phyloP scores from a whole-genome alignment of 2,113 vertebrate species.

The Vicugna pacos region DNA sequence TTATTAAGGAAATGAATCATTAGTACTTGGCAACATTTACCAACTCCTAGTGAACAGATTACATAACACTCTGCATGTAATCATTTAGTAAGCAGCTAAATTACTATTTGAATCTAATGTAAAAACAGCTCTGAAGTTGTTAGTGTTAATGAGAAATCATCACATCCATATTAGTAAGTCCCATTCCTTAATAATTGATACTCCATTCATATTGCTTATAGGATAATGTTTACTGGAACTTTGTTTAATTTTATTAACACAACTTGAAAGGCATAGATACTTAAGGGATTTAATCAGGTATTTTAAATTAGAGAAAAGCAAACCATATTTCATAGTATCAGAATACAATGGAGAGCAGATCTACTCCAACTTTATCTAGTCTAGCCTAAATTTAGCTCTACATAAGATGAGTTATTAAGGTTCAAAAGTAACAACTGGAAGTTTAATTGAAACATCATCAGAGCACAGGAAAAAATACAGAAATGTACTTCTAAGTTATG shows the following conservation, averaged over 20 bases:
- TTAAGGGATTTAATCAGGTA: conserved; percentile 59
- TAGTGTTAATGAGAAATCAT: conserved; percentile 86
- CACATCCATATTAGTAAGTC: conserved; percentile 81
- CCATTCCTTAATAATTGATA: conserved; percentile 84
- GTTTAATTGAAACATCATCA: conserved; percentile 30
- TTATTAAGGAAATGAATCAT: conserved; percentile 82
- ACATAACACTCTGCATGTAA: conserved; percentile 82
- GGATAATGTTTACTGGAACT: conserved; percentile 72
- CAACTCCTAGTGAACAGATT: conserved; percentile 81
- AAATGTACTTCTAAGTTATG: conserved; percentile 7
- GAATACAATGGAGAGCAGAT: neutral
- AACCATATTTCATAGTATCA: conserved; percentile 54
- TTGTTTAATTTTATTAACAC: conserved; percentile 82
- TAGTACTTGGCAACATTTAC: conserved; percentile 81
- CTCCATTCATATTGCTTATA: conserved; percentile 75
- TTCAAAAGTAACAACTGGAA: conserved; percentile 9
- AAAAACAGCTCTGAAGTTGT: conserved; percentile 84
- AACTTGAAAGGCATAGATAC: conserved; percentile 70
- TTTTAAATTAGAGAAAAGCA: conserved; percentile 76
- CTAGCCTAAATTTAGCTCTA: neutral
- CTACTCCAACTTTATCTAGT: neutral
- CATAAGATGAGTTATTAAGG: neutral
- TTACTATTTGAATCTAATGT: conserved; percentile 86
- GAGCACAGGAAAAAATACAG: neutral
- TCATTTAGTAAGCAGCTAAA: conserved; percentile 86